Conservation (phyloP, 2,888 invertebrate species). For the Microplitis deprimator region DNA sequence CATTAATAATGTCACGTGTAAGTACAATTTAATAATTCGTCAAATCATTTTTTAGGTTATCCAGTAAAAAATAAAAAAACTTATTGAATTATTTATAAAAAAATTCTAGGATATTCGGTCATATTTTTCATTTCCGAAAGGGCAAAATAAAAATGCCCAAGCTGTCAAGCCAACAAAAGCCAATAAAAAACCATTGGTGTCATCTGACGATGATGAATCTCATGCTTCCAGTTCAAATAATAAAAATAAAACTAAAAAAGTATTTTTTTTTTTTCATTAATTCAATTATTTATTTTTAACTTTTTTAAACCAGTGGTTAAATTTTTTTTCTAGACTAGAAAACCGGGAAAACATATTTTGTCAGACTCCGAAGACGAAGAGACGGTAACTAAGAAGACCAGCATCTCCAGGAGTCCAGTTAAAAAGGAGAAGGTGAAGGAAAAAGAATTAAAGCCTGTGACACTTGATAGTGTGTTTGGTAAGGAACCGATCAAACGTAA, state of each 20-base stretch:
- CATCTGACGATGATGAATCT: conserved; percentile 73
- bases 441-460: conserved; percentile 59
- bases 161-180: conserved; percentile 51
- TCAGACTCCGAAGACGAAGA: conserved; percentile 72
- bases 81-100: background rate
- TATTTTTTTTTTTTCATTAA: conserved; percentile 19
- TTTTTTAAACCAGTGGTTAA: conserved; percentile 35
- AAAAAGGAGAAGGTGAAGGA: conserved; percentile 52
- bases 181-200: conserved; percentile 65
- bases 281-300: conserved; percentile 2
- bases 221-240: conserved; percentile 62
- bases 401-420: conserved; percentile 25
- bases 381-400: conserved; percentile 56
- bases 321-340: conserved; percentile 57
- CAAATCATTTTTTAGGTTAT: background rate
- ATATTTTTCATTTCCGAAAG: conserved; percentile 71
- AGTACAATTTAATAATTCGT: background rate
- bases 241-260: conserved; percentile 51
- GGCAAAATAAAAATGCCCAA: conserved; percentile 47
- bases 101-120: conserved; percentile 77
- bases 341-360: conserved; percentile 64
- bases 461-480: conserved; percentile 76
- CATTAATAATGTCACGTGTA: conserved; percentile 23
- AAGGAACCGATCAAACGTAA: conserved; percentile 76
- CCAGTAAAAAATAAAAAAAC: background rate